phyloP scores from a whole-genome alignment of 2,888 invertebrate genomes.

The Chydorus sphaericus region DNA sequence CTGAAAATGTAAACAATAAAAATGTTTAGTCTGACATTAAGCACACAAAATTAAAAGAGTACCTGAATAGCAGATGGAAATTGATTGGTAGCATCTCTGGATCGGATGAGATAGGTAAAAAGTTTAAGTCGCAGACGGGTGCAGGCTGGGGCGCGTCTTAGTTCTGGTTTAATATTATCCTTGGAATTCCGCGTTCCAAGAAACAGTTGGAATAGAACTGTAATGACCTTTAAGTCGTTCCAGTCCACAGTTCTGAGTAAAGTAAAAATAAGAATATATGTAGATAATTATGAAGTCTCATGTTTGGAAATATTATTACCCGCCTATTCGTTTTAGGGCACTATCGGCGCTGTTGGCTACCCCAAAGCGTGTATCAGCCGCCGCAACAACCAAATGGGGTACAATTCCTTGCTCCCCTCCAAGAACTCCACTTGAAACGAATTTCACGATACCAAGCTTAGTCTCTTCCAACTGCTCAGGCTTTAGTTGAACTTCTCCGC shows the following conservation, averaged over 20 bases:
- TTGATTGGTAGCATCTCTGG: slow-evolving; percentile 30
- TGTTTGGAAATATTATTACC: slow-evolving; percentile 31
- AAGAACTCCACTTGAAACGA: slow-evolving; percentile 63
- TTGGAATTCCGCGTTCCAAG: slow-evolving; percentile 43
- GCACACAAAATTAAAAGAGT: slow-evolving; percentile 13
- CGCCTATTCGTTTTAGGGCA: slow-evolving; percentile 33
- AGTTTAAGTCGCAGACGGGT: slow-evolving; percentile 72
- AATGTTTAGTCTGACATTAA: neutral
- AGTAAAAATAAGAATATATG: neutral
- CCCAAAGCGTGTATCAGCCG: slow-evolving; percentile 75
- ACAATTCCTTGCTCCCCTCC: slow-evolving; percentile 56
- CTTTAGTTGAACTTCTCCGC: slow-evolving; percentile 49
- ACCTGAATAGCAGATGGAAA: slow-evolving; percentile 67
- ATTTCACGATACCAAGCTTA: slow-evolving; percentile 65
- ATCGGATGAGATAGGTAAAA: slow-evolving; percentile 59
- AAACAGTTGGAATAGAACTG: slow-evolving; percentile 64
- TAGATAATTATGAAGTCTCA: neutral
- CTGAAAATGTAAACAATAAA: slow-evolving; percentile 29
- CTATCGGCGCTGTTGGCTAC: slow-evolving; percentile 71
- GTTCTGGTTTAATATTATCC: slow-evolving; percentile 35
- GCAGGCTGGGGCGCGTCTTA: slow-evolving; percentile 60
- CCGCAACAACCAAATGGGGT: slow-evolving; percentile 63
- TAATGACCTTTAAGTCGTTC: slow-evolving; percentile 49
- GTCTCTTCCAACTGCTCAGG: slow-evolving; percentile 68
- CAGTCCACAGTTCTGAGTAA: slow-evolving; percentile 56